Conservation (phyloP, 2,797 vertebrate genomes). For the Arrhamphus sclerolepis region DNA sequence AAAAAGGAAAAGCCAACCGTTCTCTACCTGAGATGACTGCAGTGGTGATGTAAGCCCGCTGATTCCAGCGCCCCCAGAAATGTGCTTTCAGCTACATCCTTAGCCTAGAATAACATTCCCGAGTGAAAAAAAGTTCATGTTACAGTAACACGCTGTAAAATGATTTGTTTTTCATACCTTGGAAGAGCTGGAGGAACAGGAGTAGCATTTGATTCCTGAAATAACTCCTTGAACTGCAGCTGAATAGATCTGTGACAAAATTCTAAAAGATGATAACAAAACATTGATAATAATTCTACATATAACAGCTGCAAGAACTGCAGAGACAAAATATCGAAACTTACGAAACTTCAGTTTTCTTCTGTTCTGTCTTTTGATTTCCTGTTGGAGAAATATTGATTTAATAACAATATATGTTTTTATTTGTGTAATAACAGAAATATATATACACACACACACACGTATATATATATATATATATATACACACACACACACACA, state of each 20-base stretch:
- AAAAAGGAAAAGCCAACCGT: neutral
- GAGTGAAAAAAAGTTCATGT: neutral
- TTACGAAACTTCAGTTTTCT: constrained; percentile 88
- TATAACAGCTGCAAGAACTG: too few relatives aligned
- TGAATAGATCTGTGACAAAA: constrained; percentile 93
- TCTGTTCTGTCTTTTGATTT: constrained; percentile 76
- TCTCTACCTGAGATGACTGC: constrained; percentile 83
- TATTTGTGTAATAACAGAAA: too few relatives aligned
- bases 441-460: too few relatives aligned
- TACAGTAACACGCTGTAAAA: neutral
- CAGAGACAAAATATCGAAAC: constrained; percentile 44
- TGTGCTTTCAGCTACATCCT: constrained; percentile 87
- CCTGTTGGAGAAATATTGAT: constrained; percentile 80
- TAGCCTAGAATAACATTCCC: constrained; percentile 80
- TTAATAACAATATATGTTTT: too few relatives aligned
- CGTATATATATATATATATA: too few relatives aligned
- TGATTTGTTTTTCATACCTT: constrained; percentile 79
- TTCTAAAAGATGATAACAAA: constrained; percentile 59
- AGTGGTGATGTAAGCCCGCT: constrained; percentile 83
- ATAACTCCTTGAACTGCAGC: constrained; percentile 91
- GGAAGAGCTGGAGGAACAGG: constrained; percentile 84
- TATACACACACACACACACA: too few relatives aligned
- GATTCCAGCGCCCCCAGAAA: constrained; percentile 83
- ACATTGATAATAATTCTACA: too few relatives aligned
- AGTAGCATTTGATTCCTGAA: constrained; percentile 91